A percentile compares a stretch with the other conserved stretches of the same genome.
phyloP scores from a whole-genome alignment of 2,797 vertebrate species.

The Oryzias dopingdopingensis region DNA sequence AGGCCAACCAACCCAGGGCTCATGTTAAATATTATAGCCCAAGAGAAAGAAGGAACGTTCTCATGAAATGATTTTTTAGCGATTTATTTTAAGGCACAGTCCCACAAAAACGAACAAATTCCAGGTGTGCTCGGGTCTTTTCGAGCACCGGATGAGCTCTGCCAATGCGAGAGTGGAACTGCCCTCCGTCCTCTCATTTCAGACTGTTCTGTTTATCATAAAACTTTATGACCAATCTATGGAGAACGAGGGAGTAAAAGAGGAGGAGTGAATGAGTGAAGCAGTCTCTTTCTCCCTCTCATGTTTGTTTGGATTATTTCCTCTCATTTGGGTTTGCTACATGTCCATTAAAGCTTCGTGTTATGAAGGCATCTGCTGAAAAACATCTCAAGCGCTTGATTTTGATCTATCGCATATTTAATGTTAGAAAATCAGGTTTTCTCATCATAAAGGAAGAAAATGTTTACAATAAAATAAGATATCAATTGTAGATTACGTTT shows the following conservation, averaged over 20 bases:
- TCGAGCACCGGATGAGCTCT: constrained; percentile 46
- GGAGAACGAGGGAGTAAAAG: constrained; percentile 42
- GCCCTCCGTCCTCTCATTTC: constrained; percentile 56
- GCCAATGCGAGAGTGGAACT: constrained; percentile 43
- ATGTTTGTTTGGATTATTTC: background rate
- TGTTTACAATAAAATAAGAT: background rate
- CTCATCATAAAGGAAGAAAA: background rate
- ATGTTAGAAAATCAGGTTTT: background rate
- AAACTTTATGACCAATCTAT: constrained; percentile 70
- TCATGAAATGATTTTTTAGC: constrained; percentile 28
- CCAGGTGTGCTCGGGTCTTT: constrained; percentile 48
- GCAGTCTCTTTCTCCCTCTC: constrained; percentile 41
- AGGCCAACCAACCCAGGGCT: constrained; percentile 17
- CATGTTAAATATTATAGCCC: constrained; percentile 27
- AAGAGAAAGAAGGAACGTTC: constrained; percentile 23
- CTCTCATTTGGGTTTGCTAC: background rate
- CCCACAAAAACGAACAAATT: constrained; percentile 35
- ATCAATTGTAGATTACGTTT: constrained; percentile 2
- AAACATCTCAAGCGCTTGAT: background rate
- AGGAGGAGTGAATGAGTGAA: constrained; percentile 46
- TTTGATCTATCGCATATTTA: constrained; percentile 1
- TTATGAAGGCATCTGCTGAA: background rate
- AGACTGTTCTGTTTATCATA: constrained; percentile 73
- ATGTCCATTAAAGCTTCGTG: background rate
- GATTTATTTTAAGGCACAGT: constrained; percentile 46